Percentiles rank a stretch among this genome's conserved stretches.
Evolutionary conservation across 2,113 vertebrate genomes (phyloP).

Genomic region (Rhinoptilus africanus): DNA sequence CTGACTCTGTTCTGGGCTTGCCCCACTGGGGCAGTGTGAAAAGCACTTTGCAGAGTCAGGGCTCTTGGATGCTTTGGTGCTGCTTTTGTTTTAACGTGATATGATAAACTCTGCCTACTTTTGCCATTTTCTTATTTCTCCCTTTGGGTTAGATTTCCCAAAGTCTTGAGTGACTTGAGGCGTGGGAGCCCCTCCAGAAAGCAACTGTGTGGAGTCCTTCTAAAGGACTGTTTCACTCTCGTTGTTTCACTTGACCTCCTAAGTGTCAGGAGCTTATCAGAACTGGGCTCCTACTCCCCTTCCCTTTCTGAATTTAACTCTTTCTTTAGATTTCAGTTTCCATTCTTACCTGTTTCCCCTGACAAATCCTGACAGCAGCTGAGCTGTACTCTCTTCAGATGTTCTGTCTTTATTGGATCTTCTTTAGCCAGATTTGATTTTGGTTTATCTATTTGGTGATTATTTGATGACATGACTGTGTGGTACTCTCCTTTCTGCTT

Average conservation of each 20-base stretch:
- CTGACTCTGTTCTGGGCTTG: not conserved
- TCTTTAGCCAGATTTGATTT: not conserved
- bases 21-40: fast-evolving
- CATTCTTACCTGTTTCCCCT: not conserved
- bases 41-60: not conserved
- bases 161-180: not conserved
- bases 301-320: not conserved
- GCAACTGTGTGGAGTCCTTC: not conserved
- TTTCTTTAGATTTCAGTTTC: not conserved
- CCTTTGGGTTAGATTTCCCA: not conserved
- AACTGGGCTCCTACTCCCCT: not conserved
- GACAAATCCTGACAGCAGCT: not conserved
- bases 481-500: not conserved
- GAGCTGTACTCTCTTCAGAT: not conserved
- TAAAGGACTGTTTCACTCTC: not conserved
- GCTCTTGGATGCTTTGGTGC: not conserved
- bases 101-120: not conserved
- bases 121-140: not conserved
- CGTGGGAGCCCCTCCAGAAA: not conserved
- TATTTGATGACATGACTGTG: not conserved
- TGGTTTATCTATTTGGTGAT: not conserved
- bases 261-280: not conserved
- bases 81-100: not conserved
- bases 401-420: not conserved
- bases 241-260: not conserved